A percentile compares a stretch with the other conserved stretches of the same genome.
Evolutionary conservation across 1,140 invertebrate genomes (phyloP).

Genomic region (Saccostrea cuccullata): DNA sequence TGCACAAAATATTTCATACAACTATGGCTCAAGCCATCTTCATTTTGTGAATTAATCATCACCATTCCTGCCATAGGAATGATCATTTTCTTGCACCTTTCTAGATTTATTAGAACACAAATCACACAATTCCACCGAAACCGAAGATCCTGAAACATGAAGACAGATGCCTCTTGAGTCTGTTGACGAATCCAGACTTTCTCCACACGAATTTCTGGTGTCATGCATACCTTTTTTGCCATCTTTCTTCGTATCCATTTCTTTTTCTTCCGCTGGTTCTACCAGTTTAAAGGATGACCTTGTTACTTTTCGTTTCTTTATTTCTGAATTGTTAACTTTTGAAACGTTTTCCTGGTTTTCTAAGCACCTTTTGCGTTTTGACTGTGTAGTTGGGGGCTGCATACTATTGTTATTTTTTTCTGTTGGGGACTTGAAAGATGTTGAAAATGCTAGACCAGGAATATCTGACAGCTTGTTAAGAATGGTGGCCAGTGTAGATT

Average conservation of each 20-base stretch:
- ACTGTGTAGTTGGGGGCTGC: not conserved
- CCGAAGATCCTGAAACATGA: constrained; percentile 41
- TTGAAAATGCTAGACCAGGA: constrained; percentile 63
- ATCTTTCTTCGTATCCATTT: not conserved
- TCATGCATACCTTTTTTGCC: not conserved
- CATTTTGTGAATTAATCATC: not conserved
- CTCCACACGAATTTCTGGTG: not conserved
- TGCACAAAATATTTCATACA: no score
- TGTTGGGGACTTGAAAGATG: constrained; percentile 54
- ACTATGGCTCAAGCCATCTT: no score
- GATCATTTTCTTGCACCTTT: constrained; percentile 26
- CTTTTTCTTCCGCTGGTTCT: not conserved
- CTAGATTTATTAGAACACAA: constrained; percentile 46
- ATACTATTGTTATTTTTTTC: constrained; percentile 55
- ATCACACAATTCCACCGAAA: constrained; percentile 51
- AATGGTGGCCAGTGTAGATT: constrained; percentile 71
- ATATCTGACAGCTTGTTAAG: constrained; percentile 70
- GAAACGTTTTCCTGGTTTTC: constrained; percentile 12
- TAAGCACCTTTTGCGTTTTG: constrained; percentile 19
- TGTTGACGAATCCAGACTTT: not conserved
- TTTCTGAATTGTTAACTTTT: not conserved
- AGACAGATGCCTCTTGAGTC: constrained; percentile 40
- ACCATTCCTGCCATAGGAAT: constrained; percentile 38
- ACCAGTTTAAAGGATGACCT: constrained; percentile 11
- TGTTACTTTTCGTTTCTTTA: not conserved